Evolutionary conservation across 1,140 invertebrate species (phyloP).

Genomic region (Eupeodes corollae): DNA sequence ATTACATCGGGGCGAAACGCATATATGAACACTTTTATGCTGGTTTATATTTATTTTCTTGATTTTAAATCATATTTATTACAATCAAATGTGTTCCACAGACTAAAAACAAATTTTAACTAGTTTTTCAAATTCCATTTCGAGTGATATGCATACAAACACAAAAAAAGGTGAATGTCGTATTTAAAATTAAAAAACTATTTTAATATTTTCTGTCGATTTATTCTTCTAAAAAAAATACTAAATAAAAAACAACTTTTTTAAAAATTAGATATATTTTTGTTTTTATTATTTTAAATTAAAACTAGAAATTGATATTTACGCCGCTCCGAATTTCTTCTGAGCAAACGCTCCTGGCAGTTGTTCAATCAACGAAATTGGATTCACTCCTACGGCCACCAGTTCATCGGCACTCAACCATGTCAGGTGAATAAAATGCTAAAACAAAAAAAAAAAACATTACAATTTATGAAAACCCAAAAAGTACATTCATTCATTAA

Average conservation of each 20-base stretch:
- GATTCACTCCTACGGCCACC: conserved; percentile 56
- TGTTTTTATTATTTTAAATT: background rate
- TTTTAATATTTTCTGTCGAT: background rate
- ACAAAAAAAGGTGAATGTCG: too few relatives aligned
- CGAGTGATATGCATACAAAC: too few relatives aligned
- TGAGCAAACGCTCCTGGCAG: conserved; percentile 49
- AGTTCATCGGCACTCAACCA: conserved; percentile 48
- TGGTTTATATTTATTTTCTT: too few relatives aligned
- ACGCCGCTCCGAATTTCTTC: conserved; percentile 47
- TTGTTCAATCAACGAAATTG: conserved; percentile 45
- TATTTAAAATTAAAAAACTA: too few relatives aligned
- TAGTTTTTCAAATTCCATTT: too few relatives aligned
- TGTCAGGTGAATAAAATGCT: conserved; percentile 54
- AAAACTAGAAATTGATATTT: conserved; percentile 5
- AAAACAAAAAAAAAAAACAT: conserved; percentile 7
- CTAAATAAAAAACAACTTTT: background rate
- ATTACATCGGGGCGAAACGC: too few relatives aligned
- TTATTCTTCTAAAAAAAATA: background rate
- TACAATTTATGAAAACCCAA: background rate
- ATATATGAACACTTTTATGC: too few relatives aligned
- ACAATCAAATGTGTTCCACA: too few relatives aligned
- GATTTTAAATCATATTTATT: too few relatives aligned
- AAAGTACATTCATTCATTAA: background rate
- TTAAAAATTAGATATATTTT: background rate
- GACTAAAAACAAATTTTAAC: too few relatives aligned